Percentiles rank a stretch among this genome's conserved stretches.
Conservation (phyloP, 1,140 invertebrate species). For the Dreissena polymorpha region DNA sequence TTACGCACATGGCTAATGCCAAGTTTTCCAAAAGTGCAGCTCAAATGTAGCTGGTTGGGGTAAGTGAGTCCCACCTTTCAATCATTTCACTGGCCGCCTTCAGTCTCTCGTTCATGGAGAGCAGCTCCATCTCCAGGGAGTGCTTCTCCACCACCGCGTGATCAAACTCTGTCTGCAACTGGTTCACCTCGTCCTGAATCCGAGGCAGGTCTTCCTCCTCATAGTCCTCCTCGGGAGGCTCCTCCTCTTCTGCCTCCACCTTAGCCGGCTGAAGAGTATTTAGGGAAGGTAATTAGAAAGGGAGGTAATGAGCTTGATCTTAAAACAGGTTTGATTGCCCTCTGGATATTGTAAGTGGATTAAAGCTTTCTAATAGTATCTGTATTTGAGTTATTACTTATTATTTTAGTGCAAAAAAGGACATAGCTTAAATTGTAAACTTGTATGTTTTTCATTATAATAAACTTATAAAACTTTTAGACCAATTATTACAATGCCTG, state of each 20-base stretch:
- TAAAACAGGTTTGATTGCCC: too few species aligned
- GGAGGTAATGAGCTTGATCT: too few species aligned
- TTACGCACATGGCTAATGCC: neutral
- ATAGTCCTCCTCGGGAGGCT: conserved; percentile 71
- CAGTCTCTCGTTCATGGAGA: conserved; percentile 78
- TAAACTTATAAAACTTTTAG: too few species aligned
- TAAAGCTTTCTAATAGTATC: too few species aligned
- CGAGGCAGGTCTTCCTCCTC: conserved; percentile 74
- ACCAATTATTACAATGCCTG: too few species aligned
- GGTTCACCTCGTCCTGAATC: conserved; percentile 74
- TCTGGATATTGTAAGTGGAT: too few species aligned
- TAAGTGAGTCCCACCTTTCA: conserved; percentile 68
- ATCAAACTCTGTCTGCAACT: conserved; percentile 77
- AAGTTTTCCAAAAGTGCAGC: neutral
- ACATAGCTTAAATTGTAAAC: too few species aligned
- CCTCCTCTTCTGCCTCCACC: conserved; percentile 59
- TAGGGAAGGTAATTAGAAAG: neutral
- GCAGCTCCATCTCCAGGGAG: conserved; percentile 75
- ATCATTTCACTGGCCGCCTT: conserved; percentile 78
- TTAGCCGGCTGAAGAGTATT: conserved; percentile 46
- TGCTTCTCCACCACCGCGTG: conserved; percentile 78
- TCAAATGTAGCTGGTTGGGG: neutral
- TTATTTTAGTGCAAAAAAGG: too few species aligned
- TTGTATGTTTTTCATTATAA: too few species aligned
- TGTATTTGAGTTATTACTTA: too few species aligned